Evolutionary conservation across 2,113 vertebrate species (phyloP), one percentile per base, ranked within the genome.

Genomic region (Malurus cyaneus): DNA sequence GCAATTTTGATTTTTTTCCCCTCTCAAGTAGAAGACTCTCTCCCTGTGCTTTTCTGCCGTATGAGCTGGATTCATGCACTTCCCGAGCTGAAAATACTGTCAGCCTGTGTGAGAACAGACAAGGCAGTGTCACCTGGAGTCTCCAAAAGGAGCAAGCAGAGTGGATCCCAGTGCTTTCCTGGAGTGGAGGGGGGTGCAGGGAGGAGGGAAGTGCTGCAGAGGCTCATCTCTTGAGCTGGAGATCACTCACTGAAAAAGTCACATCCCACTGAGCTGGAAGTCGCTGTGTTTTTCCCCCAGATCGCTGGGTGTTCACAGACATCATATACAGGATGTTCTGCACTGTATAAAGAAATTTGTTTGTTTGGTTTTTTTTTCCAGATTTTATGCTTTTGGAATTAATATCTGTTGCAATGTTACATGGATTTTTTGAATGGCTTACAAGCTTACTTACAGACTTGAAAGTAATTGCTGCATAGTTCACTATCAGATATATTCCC

Each of bases 11-110:
- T 24, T n/a, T n/a, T 32, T 50, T 54, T 3, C 8, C 32, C 16
- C 18, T 15, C 5, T 41, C 20, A 44, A 0, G 23, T 49, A 7
- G 42, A 56, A 47, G 52, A 61, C 5, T 17, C 0, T 24, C 4
- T 81, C 24, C 20, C 21, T 83, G 17, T 85, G 17, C 39, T 78
- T 46, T 71, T 34, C 29, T 89, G 44, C 20, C 79, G 0, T 32
- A 0, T 8, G 46, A 49, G 34, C 24, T 25, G 36, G 59, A 47
- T 47, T 5, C 9, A 2, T 23, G 3, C 9, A 32, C 19, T 47
- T 76, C 25, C 7, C 2, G 12, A 12, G 65, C 25, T 81, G 89
- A 46, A 53, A 88, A 49, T 36, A 6, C 28, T 57, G 12, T 9
- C 41, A 57, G 42, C 11, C 77, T 47, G 7, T 36, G 29, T 61